These are phyloP conservation scores for Meloidogyne floridensis DNA, from an alignment of 1,140 invertebrate genomes.

Conservation along the genomic window DNA sequence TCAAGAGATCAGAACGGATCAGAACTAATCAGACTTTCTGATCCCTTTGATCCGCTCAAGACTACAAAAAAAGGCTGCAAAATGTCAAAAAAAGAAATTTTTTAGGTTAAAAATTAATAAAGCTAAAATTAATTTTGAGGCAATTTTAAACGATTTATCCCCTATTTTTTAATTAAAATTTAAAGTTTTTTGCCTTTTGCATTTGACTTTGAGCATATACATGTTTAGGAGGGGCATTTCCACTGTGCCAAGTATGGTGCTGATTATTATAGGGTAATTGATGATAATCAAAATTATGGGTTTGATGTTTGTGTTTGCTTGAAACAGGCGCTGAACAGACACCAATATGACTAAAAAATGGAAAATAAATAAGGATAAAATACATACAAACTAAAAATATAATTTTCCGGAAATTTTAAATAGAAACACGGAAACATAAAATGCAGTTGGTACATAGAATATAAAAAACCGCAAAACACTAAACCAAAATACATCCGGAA, in stretches of 20 bases:
- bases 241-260: conserved; percentile 26
- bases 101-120: neutral
- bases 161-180: neutral
- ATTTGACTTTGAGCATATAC: conserved; percentile 9
- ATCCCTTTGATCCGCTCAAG: no score
- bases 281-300: neutral
- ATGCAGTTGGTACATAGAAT: no score
- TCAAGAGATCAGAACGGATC: no score
- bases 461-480: no score
- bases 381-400: neutral
- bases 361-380: neutral
- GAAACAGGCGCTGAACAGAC: conserved; percentile 22
- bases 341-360: neutral
- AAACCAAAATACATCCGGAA: no score
- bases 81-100: no score
- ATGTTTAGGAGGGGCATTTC: conserved; percentile 22
- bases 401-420: neutral
- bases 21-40: no score
- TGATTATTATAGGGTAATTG: conserved; percentile 15
- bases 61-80: no score
- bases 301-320: conserved; percentile 22
- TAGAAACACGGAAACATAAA: no score
- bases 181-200: conserved; percentile 13
- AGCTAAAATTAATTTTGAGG: neutral
- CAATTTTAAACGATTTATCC: no score